Conservation (phyloP, 2,888 invertebrate genomes). For the Yponomeuta malinellus region DNA sequence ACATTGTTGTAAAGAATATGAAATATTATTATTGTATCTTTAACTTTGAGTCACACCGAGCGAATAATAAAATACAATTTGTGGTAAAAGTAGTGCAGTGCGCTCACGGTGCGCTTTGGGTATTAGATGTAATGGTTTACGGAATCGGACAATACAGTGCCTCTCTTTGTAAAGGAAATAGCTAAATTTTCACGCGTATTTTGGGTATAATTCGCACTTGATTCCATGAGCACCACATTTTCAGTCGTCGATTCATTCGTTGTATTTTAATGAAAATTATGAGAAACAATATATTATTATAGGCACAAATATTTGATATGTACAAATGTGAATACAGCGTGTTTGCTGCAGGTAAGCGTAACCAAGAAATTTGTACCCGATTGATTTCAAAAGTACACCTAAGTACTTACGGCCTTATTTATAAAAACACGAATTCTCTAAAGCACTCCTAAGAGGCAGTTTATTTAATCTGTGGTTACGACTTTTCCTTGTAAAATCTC, state of each 20-base stretch:
- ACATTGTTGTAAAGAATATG: conserved; percentile 41
- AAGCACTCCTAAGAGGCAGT: no score
- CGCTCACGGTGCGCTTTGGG: background rate
- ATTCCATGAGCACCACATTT: background rate
- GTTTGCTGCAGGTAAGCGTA: background rate
- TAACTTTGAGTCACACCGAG: conserved; percentile 16
- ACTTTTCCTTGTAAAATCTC: no score
- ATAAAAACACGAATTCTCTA: no score
- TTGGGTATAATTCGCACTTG: background rate
- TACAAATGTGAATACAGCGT: conserved; percentile 53
- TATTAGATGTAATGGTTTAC: background rate
- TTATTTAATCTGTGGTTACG: no score
- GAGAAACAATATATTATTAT: conserved; percentile 19
- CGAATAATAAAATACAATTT: background rate
- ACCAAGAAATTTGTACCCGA: no score
- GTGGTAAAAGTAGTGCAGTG: background rate
- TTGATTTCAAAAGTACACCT: background rate
- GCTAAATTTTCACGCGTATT: conserved; percentile 5
- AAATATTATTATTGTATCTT: conserved; percentile 11
- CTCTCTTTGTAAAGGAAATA: conserved; percentile 11
- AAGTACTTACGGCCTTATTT: background rate
- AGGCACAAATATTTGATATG: conserved; percentile 29
- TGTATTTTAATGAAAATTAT: background rate
- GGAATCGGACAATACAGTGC: conserved; percentile 12
- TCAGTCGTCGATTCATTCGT: background rate